Evolutionary conservation across 2,888 invertebrate species (phyloP).

Genomic region (Bedellia somnulentella): DNA sequence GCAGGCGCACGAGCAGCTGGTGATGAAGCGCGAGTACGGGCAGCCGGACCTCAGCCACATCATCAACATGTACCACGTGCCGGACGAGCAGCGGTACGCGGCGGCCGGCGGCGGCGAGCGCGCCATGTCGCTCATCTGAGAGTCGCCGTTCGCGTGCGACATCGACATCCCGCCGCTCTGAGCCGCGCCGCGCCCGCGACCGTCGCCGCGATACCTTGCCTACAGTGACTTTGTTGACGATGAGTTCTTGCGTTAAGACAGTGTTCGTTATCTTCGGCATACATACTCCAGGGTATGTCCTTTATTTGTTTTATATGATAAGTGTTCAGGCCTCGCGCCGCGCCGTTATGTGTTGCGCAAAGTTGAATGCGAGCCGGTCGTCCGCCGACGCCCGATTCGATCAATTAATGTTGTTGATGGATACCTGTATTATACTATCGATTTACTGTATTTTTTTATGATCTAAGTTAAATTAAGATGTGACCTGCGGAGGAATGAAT

Average conservation of each 20-base stretch:
- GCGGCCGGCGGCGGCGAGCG: conserved; percentile 59
- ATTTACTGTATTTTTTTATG: conserved; percentile 57
- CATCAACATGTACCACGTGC: conserved; percentile 70
- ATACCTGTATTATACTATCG: conserved; percentile 51
- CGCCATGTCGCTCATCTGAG: conserved; percentile 66
- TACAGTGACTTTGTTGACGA: conserved; percentile 39
- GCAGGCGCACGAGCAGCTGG: conserved; percentile 43
- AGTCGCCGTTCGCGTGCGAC: conserved; percentile 67
- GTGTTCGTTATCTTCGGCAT: conserved; percentile 45
- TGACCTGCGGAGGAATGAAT: conserved; percentile 39
- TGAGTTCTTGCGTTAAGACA: conserved; percentile 34
- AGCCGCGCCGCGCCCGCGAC: conserved; percentile 61
- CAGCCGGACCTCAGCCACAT: conserved; percentile 66
- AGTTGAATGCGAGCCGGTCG: conserved; percentile 30
- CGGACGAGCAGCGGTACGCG: conserved; percentile 64
- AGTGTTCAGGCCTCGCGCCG: conserved; percentile 15
- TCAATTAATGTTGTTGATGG: conserved; percentile 51
- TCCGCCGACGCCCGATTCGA: conserved; percentile 25
- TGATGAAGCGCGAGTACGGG: conserved; percentile 74
- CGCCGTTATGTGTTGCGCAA: conserved; percentile 39
- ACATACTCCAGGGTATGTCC: conserved; percentile 53
- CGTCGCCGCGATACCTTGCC: conserved; percentile 13
- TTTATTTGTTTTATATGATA: conserved; percentile 47
- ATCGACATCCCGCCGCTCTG: conserved; percentile 67
- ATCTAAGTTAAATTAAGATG: conserved; percentile 51